Evolutionary conservation across 2,113 vertebrate species (phyloP).

Genomic region (Mystacornis crossleyi): DNA sequence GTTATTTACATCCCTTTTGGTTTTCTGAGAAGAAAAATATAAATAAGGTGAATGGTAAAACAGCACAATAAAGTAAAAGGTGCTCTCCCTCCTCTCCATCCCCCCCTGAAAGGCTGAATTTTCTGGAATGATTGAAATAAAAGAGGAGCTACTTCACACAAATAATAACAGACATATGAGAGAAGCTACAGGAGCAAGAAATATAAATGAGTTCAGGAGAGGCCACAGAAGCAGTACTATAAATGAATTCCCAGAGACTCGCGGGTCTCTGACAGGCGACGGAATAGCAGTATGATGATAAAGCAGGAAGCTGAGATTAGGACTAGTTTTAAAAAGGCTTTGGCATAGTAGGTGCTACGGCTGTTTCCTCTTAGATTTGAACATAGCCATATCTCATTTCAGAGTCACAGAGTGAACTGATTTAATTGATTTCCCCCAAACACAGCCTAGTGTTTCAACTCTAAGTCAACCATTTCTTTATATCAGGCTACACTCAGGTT

Average conservation of each 20-base stretch:
- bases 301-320: conserved; percentile 75
- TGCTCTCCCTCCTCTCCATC: not conserved
- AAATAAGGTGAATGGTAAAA: conserved; percentile 49
- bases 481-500: not conserved
- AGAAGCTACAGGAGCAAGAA: conserved; percentile 64
- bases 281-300: conserved; percentile 64
- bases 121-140: conserved; percentile 62
- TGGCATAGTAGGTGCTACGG: not conserved
- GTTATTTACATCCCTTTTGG: conserved; percentile 99
- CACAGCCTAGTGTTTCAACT: not conserved
- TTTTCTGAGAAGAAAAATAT: conserved; percentile 86
- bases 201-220: conserved; percentile 61
- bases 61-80: not conserved
- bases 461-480: not conserved
- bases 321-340: conserved; percentile 12
- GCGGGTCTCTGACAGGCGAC: conserved; percentile 8
- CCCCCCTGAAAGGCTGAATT: not conserved
- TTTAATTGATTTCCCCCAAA: not conserved
- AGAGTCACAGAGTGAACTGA: not conserved
- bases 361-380: not conserved
- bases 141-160: conserved; percentile 64
- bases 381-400: not conserved
- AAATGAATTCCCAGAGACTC: conserved; percentile 44
- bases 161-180: conserved; percentile 63
- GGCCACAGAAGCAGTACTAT: conserved; percentile 56